These are phyloP conservation scores for Epinotia demarniana DNA, from an alignment of 2,888 invertebrate species.

Conservation along the genomic window DNA sequence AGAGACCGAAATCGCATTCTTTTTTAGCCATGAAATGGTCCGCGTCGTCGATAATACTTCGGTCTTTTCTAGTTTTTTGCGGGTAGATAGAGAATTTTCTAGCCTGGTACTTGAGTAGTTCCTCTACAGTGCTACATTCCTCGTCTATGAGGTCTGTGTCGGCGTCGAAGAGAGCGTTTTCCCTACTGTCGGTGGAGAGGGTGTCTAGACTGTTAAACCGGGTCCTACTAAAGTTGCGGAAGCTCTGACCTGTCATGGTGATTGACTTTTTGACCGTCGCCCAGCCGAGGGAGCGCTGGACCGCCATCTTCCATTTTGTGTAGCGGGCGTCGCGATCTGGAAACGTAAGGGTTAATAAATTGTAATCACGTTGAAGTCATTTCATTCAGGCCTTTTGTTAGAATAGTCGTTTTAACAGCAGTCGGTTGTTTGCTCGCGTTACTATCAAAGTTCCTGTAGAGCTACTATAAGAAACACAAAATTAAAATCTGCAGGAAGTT, in stretches of 20 bases:
- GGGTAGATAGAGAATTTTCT: constrained; percentile 73
- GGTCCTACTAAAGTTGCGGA: constrained; percentile 69
- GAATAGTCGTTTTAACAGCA: too few relatives aligned
- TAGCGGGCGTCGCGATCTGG: constrained; percentile 92
- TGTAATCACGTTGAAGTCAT: too few relatives aligned
- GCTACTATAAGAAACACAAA: too few relatives aligned
- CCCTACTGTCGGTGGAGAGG: constrained; percentile 48
- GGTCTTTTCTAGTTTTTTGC: constrained; percentile 60
- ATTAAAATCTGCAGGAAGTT: too few relatives aligned
- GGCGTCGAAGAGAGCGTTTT: constrained; percentile 49
- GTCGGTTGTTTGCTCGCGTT: too few relatives aligned
- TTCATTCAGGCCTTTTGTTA: too few relatives aligned
- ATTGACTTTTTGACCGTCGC: constrained; percentile 89
- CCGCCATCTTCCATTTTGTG: constrained; percentile 97
- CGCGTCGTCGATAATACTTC: constrained; percentile 73
- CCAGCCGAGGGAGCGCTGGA: constrained; percentile 96
- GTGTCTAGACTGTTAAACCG: constrained; percentile 57
- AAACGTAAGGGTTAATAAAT: constrained; percentile 51
- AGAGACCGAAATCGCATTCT: constrained; percentile 77
- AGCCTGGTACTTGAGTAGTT: constrained; percentile 69
- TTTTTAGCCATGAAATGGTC: constrained; percentile 75
- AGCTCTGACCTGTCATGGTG: constrained; percentile 90
- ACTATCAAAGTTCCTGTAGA: too few relatives aligned
- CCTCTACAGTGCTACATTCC: constrained; percentile 65
- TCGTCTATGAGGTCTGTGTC: constrained; percentile 60